Conservation (phyloP, 2,888 invertebrate genomes). For the Drosophila anceps region DNA sequence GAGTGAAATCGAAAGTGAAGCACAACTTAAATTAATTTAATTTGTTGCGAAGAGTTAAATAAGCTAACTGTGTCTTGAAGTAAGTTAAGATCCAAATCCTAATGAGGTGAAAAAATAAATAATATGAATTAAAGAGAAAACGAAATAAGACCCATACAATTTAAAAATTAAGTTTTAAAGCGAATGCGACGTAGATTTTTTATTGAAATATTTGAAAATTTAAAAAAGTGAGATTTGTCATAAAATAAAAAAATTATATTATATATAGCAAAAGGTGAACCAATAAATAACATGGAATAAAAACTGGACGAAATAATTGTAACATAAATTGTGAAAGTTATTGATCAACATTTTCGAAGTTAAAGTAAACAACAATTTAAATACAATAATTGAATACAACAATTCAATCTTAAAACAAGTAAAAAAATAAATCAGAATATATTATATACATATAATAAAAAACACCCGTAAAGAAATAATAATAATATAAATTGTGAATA, state of each 20-base stretch:
- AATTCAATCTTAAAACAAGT: not conserved
- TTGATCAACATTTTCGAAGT: not conserved
- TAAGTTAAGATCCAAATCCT: not conserved
- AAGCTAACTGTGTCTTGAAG: not conserved
- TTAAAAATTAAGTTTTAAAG: conserved; percentile 10
- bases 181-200: conserved; percentile 19
- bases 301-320: not conserved
- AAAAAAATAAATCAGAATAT: not conserved
- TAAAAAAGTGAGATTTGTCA: not conserved
- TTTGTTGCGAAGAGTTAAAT: not conserved
- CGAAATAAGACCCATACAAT: not conserved
- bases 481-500: no score
- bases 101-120: not conserved
- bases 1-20: conserved; percentile 2
- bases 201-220: not conserved
- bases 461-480: no score
- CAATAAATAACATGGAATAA: not conserved
- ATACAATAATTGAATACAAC: not conserved
- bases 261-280: not conserved
- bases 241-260: not conserved
- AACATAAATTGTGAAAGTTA: not conserved
- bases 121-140: not conserved
- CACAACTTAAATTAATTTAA: conserved; percentile 2
- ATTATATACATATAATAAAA: not conserved
- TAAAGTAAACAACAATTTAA: not conserved